Evolutionary conservation across 2,888 invertebrate genomes (phyloP).

Genomic region (Cremastinae sp.): DNA sequence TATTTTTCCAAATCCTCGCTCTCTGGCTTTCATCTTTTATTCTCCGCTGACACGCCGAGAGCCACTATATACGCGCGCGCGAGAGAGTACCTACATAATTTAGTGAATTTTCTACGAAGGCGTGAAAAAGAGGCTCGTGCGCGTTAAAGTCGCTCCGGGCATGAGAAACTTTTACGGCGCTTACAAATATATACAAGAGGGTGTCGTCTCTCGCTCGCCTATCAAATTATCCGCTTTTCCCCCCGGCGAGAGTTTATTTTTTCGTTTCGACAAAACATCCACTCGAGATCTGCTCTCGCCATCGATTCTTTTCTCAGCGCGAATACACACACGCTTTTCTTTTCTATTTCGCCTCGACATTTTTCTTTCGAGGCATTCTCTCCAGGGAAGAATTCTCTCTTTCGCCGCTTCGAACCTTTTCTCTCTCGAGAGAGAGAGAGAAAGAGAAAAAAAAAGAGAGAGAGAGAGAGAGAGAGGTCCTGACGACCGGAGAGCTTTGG

Average conservation of each 20-base stretch:
- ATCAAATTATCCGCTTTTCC: no score
- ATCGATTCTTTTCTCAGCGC: conserved; percentile 16
- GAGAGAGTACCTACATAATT: conserved; percentile 33
- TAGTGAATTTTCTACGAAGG: conserved; percentile 70
- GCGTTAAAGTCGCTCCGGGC: conserved; percentile 37
- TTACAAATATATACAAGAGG: no score
- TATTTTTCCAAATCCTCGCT: conserved; percentile 16
- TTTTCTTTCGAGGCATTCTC: conserved; percentile 14
- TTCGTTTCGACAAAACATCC: conserved; percentile 46
- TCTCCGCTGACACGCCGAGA: conserved; percentile 1
- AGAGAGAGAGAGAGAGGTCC: no score
- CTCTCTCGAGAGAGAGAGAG: conserved; percentile 19
- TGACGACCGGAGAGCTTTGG: conserved; percentile 22
- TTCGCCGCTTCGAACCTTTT: conserved; percentile 13
- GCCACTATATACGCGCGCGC: conserved; percentile 13
- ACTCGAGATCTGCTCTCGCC: conserved; percentile 22
- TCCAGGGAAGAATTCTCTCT: conserved; percentile 14
- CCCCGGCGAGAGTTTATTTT: conserved; percentile 63
- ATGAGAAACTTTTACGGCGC: no score
- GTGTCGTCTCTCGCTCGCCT: no score
- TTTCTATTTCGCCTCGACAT: background rate
- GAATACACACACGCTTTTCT: no score
- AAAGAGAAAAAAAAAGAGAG: no score
- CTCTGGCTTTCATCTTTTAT: conserved; percentile 19
- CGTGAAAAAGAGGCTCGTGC: conserved; percentile 76